Percentiles rank a stretch among this genome's conserved stretches.
These are phyloP conservation scores for Tortrix viridana DNA, from an alignment of 2,888 invertebrate species.

Conservation along the genomic window DNA sequence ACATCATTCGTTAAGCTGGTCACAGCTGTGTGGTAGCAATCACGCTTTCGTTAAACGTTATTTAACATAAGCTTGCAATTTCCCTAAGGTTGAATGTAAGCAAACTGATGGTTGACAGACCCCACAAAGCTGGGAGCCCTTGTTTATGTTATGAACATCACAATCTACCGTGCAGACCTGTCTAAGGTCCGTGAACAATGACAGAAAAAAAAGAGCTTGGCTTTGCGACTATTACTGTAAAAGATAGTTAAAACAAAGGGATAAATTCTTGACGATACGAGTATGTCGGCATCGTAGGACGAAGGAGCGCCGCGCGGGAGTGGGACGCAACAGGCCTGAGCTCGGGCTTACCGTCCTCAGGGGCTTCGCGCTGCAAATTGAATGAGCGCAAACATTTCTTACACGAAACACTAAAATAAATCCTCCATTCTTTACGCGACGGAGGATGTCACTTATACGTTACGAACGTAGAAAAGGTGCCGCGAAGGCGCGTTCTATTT, in stretches of 20 bases:
- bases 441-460: constrained; percentile 24
- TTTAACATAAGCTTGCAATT: too few relatives aligned
- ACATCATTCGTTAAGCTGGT: too few relatives aligned
- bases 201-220: too few relatives aligned
- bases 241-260: constrained; percentile 35
- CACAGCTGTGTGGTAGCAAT: too few relatives aligned
- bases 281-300: constrained; percentile 41
- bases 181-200: too few relatives aligned
- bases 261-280: constrained; percentile 46
- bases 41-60: too few relatives aligned
- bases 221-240: not conserved
- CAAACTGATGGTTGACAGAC: too few relatives aligned
- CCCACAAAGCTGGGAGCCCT: too few relatives aligned
- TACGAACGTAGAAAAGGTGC: constrained; percentile 14
- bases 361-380: constrained; percentile 79
- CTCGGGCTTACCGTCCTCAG: constrained; percentile 73
- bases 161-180: too few relatives aligned
- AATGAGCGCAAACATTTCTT: constrained; percentile 73
- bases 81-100: too few relatives aligned
- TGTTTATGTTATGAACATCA: too few relatives aligned
- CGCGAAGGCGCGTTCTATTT: constrained; percentile 26
- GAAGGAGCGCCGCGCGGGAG: constrained; percentile 56
- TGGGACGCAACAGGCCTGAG: constrained; percentile 76
- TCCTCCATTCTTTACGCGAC: constrained; percentile 27
- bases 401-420: constrained; percentile 44